Evolutionary conservation across 2,888 invertebrate genomes (phyloP).

Genomic region (Euspilapteryx auroguttella): DNA sequence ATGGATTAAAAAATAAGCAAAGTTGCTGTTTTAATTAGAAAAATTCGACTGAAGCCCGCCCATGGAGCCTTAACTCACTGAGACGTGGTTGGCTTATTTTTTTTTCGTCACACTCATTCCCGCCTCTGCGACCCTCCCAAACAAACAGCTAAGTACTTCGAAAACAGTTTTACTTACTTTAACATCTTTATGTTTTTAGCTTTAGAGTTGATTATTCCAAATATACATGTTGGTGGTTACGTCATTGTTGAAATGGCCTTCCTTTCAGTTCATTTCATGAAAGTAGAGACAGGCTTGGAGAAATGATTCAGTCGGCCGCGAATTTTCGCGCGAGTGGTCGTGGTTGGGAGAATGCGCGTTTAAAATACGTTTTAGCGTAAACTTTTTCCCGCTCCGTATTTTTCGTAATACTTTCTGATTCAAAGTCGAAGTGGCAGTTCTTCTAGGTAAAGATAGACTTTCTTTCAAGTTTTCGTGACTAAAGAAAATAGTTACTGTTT

Average conservation of each 20-base stretch:
- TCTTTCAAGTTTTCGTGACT: slow-evolving; percentile 1
- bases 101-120: slow-evolving; percentile 57
- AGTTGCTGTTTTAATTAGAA: slow-evolving; percentile 56
- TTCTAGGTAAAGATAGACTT: slow-evolving; percentile 7
- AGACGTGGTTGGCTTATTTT: slow-evolving; percentile 61
- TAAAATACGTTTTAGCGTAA: slow-evolving; percentile 18
- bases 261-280: slow-evolving; percentile 56
- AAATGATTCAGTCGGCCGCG: slow-evolving; percentile 51
- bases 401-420: slow-evolving; percentile 4
- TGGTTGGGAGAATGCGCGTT: slow-evolving; percentile 14
- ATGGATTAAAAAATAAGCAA: too few species aligned
- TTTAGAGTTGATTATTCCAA: not conserved
- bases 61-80: slow-evolving; percentile 52
- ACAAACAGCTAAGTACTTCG: slow-evolving; percentile 54
- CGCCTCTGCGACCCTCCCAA: slow-evolving; percentile 60
- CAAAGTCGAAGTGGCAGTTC: too few species aligned
- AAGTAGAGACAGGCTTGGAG: slow-evolving; percentile 38
- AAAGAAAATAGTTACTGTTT: too few species aligned
- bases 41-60: slow-evolving; percentile 51
- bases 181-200: not conserved
- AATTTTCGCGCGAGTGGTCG: slow-evolving; percentile 36
- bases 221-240: too few species aligned
- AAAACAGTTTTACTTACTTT: slow-evolving; percentile 20
- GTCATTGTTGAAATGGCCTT: slow-evolving; percentile 13
- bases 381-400: slow-evolving; percentile 18